Conservation (phyloP, 2,113 vertebrate species). For the Microtus oregoni region DNA sequence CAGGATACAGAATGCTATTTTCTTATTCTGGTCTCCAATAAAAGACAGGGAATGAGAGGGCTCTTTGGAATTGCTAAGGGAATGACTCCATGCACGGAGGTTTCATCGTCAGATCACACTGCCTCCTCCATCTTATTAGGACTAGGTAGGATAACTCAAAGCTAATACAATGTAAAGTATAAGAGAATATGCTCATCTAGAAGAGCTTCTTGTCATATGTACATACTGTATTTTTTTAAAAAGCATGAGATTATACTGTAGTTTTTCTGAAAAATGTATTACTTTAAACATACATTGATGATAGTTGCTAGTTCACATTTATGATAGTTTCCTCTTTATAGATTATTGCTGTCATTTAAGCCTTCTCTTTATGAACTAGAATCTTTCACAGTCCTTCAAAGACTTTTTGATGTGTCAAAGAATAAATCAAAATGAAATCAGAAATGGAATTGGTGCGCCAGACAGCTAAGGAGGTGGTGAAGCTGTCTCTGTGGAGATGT, state of each 20-base stretch:
- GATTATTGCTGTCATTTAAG: slow-evolving; percentile 5
- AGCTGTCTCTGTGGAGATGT: not conserved
- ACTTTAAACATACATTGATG: not conserved
- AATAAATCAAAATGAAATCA: not conserved
- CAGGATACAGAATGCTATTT: not conserved
- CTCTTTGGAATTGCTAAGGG: not conserved
- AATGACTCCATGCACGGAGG: too few relatives aligned
- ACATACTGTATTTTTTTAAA: not conserved
- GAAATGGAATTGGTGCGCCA: not conserved
- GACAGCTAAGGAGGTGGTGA: not conserved
- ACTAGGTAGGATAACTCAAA: not conserved
- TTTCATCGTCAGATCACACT: not conserved
- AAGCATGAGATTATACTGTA: not conserved
- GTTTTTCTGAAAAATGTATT: not conserved
- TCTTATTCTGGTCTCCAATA: not conserved
- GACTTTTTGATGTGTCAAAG: not conserved
- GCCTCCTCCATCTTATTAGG: not conserved
- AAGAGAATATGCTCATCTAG: not conserved
- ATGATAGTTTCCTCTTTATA: slow-evolving; percentile 2
- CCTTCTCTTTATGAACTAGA: not conserved
- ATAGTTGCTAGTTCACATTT: not conserved
- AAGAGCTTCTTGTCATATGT: not conserved
- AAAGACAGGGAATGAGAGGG: not conserved
- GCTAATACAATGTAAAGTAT: not conserved
- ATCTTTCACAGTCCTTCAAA: not conserved